Base-by-base conservation (phyloP, 2,888 invertebrate species). In the Drosophila nr. medialis region DNA sequence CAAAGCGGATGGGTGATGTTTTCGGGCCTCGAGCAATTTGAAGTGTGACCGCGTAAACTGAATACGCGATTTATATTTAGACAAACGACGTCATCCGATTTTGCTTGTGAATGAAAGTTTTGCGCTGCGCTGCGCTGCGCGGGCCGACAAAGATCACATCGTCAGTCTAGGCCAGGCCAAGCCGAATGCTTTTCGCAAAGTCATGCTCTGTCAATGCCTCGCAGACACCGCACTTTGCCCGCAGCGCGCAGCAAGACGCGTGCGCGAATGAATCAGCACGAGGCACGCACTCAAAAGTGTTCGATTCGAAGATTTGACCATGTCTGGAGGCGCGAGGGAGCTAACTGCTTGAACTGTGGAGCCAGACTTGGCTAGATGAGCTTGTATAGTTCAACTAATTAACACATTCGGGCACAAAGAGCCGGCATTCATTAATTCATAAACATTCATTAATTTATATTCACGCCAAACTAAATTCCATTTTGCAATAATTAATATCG, bases 21-120 rank as follows among this genome's bases (percentile, higher is more conserved):
- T 54, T 15, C 15, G 72, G 74, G 77, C 76, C 77, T 73, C 77
- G 40, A 75, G 69, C 81, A 71, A 54, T 58, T 71, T 77, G 73
- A 89, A 83, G 81, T 77, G 79, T 91, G 90, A 83, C 82, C 89
- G 83, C 80, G 80, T 87, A 84, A 87, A 82, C 83, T 86, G 83
- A 89, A 86, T 84, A 74, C 63, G 54, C 64, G 60, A 65, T 86
- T 81, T 90, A 90, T 86, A 81, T 90, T 86, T 89, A 90, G 90
- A 70, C 50, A 70, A 55, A 88, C 83, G 84, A 89, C 91, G 90
- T 90, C 91, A 91, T 86, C n/a, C 54, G 27, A 36, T 27, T 27
- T 51, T 34, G 50, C 32, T 69, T 75, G 78, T 87, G 81, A 89
- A 89, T 83, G 83, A 89, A 86, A 87, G 87, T 82, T 81, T 63